Percentiles rank a stretch among this genome's conserved stretches.
These are phyloP conservation scores for Orientallactaga bullata DNA, from an alignment of 2,113 vertebrate species.

Conservation along the genomic window DNA sequence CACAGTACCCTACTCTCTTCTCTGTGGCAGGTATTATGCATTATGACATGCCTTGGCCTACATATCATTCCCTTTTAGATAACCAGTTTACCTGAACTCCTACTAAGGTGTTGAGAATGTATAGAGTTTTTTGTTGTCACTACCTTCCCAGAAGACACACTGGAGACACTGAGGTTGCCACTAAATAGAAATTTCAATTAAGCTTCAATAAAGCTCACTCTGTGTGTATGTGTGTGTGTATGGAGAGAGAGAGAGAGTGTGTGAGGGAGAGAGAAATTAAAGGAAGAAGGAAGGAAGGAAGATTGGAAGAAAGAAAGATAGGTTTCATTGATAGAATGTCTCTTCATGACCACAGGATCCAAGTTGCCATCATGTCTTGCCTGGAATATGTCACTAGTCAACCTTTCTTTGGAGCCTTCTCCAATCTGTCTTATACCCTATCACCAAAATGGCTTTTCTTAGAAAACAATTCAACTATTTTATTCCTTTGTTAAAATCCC, in stretches of 20 bases:
- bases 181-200: not conserved
- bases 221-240: too few species aligned
- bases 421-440: not conserved
- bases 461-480: not conserved
- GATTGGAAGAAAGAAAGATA: not conserved
- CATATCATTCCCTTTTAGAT: not conserved
- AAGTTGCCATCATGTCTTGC: not conserved
- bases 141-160: not conserved
- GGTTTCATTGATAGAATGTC: not conserved
- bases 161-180: not conserved
- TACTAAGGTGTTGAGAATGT: not conserved
- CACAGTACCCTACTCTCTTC: not conserved
- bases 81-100: not conserved
- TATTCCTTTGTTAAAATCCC: not conserved
- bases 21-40: not conserved
- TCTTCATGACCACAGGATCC: not conserved
- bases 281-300: too few species aligned
- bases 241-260: too few species aligned
- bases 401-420: not conserved
- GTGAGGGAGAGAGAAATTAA: too few species aligned
- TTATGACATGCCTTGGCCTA: not conserved
- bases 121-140: not conserved
- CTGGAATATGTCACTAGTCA: not conserved
- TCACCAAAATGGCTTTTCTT: not conserved
- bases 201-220: not conserved